phyloP scores from a whole-genome alignment of 2,888 invertebrate genomes.

The Arrhopalites spinosus region DNA sequence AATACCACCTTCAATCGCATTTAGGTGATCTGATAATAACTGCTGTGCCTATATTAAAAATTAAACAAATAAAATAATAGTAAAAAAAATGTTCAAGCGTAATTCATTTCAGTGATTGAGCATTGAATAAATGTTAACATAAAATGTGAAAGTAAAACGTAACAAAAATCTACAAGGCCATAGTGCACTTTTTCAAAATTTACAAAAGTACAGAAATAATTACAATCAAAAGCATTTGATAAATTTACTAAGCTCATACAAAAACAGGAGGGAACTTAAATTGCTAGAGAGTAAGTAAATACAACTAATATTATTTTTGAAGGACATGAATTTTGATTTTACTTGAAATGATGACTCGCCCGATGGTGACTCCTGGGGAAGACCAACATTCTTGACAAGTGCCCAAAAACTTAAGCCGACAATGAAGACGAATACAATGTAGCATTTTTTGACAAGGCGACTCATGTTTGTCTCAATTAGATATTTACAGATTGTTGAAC shows the following conservation, averaged over 20 bases:
- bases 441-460: slow-evolving; percentile 41
- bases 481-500: neutral
- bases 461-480: slow-evolving; percentile 9
- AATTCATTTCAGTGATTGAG: too few species aligned
- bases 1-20: slow-evolving; percentile 49
- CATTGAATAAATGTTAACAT: too few species aligned
- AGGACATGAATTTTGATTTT: neutral
- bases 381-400: slow-evolving; percentile 42
- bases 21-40: slow-evolving; percentile 42
- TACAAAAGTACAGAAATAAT: neutral
- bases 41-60: slow-evolving; percentile 32
- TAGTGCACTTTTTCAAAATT: too few species aligned
- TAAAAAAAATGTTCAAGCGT: too few species aligned
- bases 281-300: too few species aligned
- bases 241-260: too few species aligned
- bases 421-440: slow-evolving; percentile 46
- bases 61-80: too few species aligned
- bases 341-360: neutral
- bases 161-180: too few species aligned
- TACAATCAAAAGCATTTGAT: too few species aligned
- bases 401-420: slow-evolving; percentile 50
- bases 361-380: slow-evolving; percentile 24
- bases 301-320: too few species aligned
- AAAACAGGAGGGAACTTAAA: too few species aligned
- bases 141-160: too few species aligned